Evolutionary conservation across 2,797 vertebrate genomes (phyloP), one percentile per base, ranked within the genome.

Genomic region (Clarias pachynema): DNA sequence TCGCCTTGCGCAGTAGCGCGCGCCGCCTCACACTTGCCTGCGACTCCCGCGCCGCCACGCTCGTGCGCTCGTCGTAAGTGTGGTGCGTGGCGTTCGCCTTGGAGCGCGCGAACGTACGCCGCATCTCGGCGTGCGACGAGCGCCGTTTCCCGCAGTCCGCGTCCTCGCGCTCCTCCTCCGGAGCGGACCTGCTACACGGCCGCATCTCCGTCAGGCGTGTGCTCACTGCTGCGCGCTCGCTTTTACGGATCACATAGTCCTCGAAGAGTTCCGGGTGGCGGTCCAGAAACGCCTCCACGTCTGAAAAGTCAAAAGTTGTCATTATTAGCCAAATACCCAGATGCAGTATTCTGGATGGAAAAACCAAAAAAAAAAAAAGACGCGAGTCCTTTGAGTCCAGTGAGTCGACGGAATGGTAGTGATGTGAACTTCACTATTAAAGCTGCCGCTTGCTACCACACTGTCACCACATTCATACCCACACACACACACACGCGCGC

Each of bases 1-100:
- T 96, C 92, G 96, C 96, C 93, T 96, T 96, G 56, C 96, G 94
- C 90, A 96, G 90, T 80, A 96, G 94, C 82, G 96, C 95, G 5
- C 95, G 94, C 84, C 96, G 94, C 88, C 95, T 91, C 93, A 93
- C 90, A 89, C 93, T 95, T 59, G 95, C 95, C 89, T 93, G 94
- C 40, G 94, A 93, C 53, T 95, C 95, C 81, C 94, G 93, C 29
- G 94, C 92, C 80, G 91, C 92, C 62, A 94, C 90, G 83, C 93
- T 95, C 68, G 93, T 92, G 63, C 95, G 94, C 91, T 96, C 95
- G 89, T 96, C 95, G 90, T 95, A 96, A 57, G 95, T 96, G 79
- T 94, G 89, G 89, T 96, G 93, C 0, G 95, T 89, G 0, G 94
- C 94, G 85, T 92, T 93, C 80, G 94, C 94, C 91, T 95, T 95